Base-by-base conservation (phyloP, 2,113 vertebrate genomes). In the Elgaria multicarinata region DNA sequence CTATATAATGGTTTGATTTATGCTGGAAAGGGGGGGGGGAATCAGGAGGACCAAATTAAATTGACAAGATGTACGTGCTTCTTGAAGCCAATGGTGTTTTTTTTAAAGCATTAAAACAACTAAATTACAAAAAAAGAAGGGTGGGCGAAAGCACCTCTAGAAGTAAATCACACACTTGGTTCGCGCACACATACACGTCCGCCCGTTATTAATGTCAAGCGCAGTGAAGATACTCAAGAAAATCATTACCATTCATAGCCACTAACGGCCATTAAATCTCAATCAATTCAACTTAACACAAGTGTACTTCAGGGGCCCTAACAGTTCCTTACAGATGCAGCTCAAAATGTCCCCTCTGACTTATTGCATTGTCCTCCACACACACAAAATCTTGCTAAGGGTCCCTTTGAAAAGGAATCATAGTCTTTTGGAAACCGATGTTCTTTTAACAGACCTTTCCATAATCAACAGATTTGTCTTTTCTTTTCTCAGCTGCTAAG, bases 281-380 rank as follows among this genome's bases (percentile, higher is more conserved):
- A 97, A 98, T 98, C 97, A 98, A 98, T 98, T 98, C 98, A 98
- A 97, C 97, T 95, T 97, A 96, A 97, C 97, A 98, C 97, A 98
- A 98, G 98, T 96, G 97, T 97, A 96, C 97, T 98, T 98, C 97
- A 98, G 96, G 89, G 94, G 94, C 95, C 96, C 96, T 95, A 97
- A 95, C 95, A 96, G 93, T 96, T 96, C 96, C 95, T 96, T 94
- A 95, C 50, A 95, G 94, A 95, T 90, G 97, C 96, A 96, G 95
- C 97, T 97, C 93, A 93, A 92, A 95, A 97, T 96, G 96, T 97
- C 95, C 96, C 85, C 93, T 95, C 94, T 97, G 97, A 98, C 97
- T 97, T 96, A 96, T 95, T 92, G 96, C 95, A 97, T 98, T 98
- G 97, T 98, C 95, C 94, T 42, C 91, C 0, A 64, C 94, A 97